Base-by-base conservation (phyloP, 2,888 invertebrate species). In the Meteorus cinctellus region DNA sequence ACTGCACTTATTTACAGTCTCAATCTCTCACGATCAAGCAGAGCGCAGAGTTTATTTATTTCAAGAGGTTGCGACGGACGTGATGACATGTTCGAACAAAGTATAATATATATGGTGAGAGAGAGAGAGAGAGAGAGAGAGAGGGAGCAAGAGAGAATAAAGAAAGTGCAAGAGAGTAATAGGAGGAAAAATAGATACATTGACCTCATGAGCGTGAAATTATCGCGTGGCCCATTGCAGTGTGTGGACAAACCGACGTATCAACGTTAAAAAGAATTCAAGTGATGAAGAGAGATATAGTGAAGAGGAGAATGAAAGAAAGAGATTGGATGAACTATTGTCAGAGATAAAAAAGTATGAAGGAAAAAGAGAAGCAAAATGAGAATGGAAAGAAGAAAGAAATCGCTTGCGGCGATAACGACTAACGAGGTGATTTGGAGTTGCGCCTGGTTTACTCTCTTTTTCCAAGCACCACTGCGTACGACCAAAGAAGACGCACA, bases 351-450 rank as follows among this genome's bases (percentile, higher is more conserved):
- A 41, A 41, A 41, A 41, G 41, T 41, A 41, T 12, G 12, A 77
- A 75, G 8, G 19, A 63, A 68, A 8, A 29, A n/a, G 24, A 27
- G 29, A 19, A 19, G 14, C 51, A 29, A 62, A 31, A 63, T 24
- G 62, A 41, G 62, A 34, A 74, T 62, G 24, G 62, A 62, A 69
- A 69, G 69, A 65, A 55, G 55, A 24, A 55, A 19, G 55, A 55
- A 55, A 76, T 66, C 66, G 62, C 71, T 72, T 73, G 81, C 74
- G 34, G 80, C 79, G 81, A 82, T 83, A 82, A 82, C 76, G 66
- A 72, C 76, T 76, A 76, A 76, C 80, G 79, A 83, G 81, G 79
- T 81, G 84, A 84, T 84, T 83, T 81, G 82, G 77, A 81, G 80
- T 79, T 65, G 72, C 74, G 77, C 71, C 48, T 31, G 55, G 55